Evolutionary conservation across 1,140 invertebrate species (phyloP).

Genomic region (Triops cancriformis): DNA sequence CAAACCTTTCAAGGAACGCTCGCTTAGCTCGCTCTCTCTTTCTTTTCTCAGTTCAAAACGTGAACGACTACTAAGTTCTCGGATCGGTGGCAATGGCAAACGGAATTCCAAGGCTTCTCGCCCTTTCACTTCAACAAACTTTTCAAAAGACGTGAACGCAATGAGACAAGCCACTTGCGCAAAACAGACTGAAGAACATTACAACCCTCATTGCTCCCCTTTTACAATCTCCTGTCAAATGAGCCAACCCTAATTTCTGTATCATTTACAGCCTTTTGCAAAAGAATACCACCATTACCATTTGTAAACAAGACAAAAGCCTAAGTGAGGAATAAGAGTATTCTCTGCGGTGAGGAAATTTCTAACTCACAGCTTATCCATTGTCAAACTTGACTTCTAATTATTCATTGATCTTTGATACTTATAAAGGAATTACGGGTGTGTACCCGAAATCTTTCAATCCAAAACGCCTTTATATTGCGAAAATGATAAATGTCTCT

Average conservation of each 20-base stretch:
- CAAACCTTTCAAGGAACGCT: background rate
- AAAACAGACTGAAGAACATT: background rate
- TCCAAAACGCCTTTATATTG: too few relatives aligned
- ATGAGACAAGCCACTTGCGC: background rate
- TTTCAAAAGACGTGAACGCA: background rate
- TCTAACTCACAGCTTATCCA: too few relatives aligned
- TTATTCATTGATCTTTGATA: too few relatives aligned
- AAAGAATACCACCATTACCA: background rate
- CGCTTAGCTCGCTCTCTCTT: background rate
- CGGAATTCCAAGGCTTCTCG: slow-evolving; percentile 8
- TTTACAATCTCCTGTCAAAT: background rate
- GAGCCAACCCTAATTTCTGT: background rate
- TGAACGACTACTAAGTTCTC: background rate
- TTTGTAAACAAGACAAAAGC: background rate
- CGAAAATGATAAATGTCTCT: too few relatives aligned
- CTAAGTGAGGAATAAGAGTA: too few relatives aligned
- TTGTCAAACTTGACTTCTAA: too few relatives aligned
- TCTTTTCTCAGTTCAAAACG: slow-evolving; percentile 5
- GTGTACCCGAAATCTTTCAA: too few relatives aligned
- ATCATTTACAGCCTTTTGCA: background rate
- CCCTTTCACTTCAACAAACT: background rate
- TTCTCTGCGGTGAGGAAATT: too few relatives aligned
- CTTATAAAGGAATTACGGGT: too few relatives aligned
- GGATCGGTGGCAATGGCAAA: slow-evolving; percentile 9
- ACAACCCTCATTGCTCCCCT: background rate